Evolutionary conservation across 2,888 invertebrate species (phyloP).

Genomic region (Agapetus fuscipes): DNA sequence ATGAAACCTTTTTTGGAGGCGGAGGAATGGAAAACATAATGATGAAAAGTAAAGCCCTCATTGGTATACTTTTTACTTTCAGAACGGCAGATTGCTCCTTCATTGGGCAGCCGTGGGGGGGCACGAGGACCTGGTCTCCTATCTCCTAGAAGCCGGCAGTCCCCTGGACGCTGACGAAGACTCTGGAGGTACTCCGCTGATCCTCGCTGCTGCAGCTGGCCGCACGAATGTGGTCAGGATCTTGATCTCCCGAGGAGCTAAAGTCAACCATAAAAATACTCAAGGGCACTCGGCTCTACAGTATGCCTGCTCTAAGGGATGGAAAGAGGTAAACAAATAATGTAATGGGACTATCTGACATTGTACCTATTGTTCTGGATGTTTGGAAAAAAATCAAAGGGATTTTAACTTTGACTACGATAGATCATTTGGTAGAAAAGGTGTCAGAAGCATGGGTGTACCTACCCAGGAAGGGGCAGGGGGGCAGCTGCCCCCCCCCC

Average conservation of each 20-base stretch:
- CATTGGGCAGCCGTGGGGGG: constrained; percentile 78
- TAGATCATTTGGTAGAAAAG: no score
- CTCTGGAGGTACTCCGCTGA: constrained; percentile 65
- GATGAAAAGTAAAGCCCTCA: constrained; percentile 3
- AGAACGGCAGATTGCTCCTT: constrained; percentile 63
- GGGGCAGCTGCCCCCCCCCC: no score
- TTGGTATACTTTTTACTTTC: constrained; percentile 28
- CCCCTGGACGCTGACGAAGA: constrained; percentile 65
- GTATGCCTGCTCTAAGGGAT: constrained; percentile 80
- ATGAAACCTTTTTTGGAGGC: no score
- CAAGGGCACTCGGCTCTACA: constrained; percentile 75
- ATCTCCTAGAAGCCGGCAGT: constrained; percentile 55
- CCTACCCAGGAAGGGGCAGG: no score
- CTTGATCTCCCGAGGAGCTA: constrained; percentile 57
- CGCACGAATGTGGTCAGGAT: constrained; percentile 55
- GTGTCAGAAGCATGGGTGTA: no score
- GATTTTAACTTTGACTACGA: no score
- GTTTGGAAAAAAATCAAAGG: no score
- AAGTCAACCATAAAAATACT: constrained; percentile 61
- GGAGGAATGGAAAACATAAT: no score
- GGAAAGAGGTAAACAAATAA: constrained; percentile 47
- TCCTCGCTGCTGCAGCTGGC: constrained; percentile 73
- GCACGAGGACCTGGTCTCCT: constrained; percentile 60
- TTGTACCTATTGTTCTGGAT: no score
- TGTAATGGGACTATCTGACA: constrained; percentile 3